These are phyloP conservation scores for Pyrgus malvae DNA, from an alignment of 2,888 invertebrate genomes.

Conservation along the genomic window DNA sequence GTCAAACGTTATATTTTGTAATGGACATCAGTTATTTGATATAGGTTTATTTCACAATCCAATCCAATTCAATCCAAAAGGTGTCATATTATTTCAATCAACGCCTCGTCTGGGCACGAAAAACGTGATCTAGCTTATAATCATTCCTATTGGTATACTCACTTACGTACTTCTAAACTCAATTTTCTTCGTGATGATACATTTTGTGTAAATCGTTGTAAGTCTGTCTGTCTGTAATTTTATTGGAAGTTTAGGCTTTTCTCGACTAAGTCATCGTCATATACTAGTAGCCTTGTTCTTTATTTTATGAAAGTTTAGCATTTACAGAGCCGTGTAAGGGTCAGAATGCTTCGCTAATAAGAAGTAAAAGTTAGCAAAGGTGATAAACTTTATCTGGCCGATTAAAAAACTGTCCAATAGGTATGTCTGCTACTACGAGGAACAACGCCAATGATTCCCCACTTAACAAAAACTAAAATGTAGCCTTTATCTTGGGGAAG, in stretches of 20 bases:
- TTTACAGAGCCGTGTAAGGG: too few species aligned
- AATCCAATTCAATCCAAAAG: conserved; percentile 26
- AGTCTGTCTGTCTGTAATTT: conserved; percentile 1
- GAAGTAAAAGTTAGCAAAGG: too few species aligned
- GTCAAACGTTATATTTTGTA: conserved; percentile 16
- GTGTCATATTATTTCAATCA: conserved; percentile 28
- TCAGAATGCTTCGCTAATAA: too few species aligned
- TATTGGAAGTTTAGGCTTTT: not conserved
- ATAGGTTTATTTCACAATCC: conserved; percentile 17
- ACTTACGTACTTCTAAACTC: conserved; percentile 1
- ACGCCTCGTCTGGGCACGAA: conserved; percentile 20
- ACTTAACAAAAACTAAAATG: too few species aligned
- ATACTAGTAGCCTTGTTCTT: too few species aligned
- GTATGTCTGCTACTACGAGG: too few species aligned
- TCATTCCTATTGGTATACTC: conserved; percentile 3
- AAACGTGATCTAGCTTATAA: conserved; percentile 19
- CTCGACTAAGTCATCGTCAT: too few species aligned
- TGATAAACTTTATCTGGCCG: too few species aligned
- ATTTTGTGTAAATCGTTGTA: conserved; percentile 9
- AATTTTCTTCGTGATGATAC: conserved; percentile 12
- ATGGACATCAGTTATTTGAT: conserved; percentile 6
- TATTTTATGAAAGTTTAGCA: too few species aligned
- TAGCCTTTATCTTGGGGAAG: too few species aligned
- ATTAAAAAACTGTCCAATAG: too few species aligned
- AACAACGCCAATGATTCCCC: too few species aligned